phyloP scores from a whole-genome alignment of 2,113 vertebrate species.

The Illadopsis cleaveri region DNA sequence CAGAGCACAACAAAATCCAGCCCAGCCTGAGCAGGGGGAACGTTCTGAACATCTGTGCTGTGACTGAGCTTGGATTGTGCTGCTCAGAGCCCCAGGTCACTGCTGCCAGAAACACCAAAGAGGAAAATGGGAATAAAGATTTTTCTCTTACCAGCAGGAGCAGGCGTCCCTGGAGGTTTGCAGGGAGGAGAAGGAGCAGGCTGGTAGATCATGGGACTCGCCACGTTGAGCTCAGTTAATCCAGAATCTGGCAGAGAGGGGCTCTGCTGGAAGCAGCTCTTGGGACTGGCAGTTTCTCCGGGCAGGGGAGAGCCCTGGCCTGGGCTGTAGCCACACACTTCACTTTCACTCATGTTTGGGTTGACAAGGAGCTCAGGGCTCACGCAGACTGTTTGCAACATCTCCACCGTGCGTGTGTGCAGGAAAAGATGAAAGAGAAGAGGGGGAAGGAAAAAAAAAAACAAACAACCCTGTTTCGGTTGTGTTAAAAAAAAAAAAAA shows the following conservation, averaged over 20 bases:
- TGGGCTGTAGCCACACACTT: not conserved
- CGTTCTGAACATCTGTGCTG: accelerated
- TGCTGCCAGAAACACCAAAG: not conserved
- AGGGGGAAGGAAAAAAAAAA: not conserved
- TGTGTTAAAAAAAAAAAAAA: not conserved
- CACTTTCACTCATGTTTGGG: not conserved
- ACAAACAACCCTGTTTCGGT: not conserved
- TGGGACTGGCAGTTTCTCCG: constrained; percentile 22
- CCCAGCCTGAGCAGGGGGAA: accelerated
- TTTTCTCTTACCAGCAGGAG: constrained; percentile 40
- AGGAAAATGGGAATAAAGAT: not conserved
- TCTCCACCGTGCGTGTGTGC: not conserved
- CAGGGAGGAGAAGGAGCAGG: not conserved
- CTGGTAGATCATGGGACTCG: not conserved
- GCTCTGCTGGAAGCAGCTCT: constrained; percentile 21
- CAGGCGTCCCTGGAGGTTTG: not conserved
- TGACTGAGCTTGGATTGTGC: not conserved
- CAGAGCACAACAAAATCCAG: not conserved
- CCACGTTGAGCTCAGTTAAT: not conserved
- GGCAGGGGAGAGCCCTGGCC: constrained; percentile 46
- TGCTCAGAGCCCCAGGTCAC: not conserved
- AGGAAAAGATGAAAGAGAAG: not conserved
- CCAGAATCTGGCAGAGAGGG: constrained; percentile 48
- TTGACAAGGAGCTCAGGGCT: not conserved
- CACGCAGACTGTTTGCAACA: not conserved